Evolutionary conservation across 2,113 vertebrate species (phyloP).

Genomic region (Sebastes schlegelii): DNA sequence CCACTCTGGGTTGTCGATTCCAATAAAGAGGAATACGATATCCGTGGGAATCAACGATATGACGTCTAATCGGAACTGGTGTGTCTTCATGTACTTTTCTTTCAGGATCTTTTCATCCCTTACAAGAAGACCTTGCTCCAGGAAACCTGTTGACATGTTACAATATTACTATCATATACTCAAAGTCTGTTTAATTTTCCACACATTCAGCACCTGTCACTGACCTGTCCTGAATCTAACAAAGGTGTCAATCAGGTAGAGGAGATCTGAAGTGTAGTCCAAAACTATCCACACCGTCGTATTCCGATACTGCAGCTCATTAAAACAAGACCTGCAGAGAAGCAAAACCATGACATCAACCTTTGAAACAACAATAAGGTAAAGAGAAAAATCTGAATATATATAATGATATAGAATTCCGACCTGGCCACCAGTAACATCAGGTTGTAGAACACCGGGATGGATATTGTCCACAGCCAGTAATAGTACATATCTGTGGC

Average conservation of each 20-base stretch:
- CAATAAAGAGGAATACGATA: constrained; percentile 86
- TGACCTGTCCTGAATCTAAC: constrained; percentile 92
- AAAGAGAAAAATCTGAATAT: background rate
- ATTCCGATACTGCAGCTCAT: constrained; percentile 89
- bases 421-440: constrained; percentile 94
- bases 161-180: background rate
- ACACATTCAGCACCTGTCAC: constrained; percentile 9
- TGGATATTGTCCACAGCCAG: constrained; percentile 88
- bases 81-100: constrained; percentile 85
- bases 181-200: background rate
- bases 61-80: constrained; percentile 90
- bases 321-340: constrained; percentile 90
- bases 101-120: constrained; percentile 86
- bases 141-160: constrained; percentile 86
- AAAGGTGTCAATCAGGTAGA: constrained; percentile 88
- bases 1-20: constrained; percentile 89
- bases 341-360: background rate
- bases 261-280: constrained; percentile 89
- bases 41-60: constrained; percentile 92
- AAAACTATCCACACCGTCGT: constrained; percentile 87
- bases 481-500: constrained; percentile 91
- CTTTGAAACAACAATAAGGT: background rate
- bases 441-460: constrained; percentile 94
- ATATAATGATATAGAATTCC: background rate
- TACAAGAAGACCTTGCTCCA: constrained; percentile 97